These are phyloP conservation scores for Azemiops feae DNA, from an alignment of 2,113 vertebrate species.

Conservation along the genomic window DNA sequence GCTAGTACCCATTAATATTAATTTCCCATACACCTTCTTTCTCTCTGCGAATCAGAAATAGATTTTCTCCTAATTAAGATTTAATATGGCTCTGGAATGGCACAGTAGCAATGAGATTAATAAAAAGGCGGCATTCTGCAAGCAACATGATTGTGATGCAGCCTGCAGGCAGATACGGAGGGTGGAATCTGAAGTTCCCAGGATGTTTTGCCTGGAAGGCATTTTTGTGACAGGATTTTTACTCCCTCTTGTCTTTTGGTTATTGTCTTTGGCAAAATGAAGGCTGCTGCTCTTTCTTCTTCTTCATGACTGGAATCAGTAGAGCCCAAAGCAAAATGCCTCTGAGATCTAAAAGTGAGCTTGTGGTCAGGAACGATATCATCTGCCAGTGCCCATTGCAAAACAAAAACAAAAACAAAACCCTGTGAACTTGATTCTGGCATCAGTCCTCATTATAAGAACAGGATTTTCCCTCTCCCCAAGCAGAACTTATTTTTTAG, in stretches of 20 bases:
- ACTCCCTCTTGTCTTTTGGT: not conserved
- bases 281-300: not conserved
- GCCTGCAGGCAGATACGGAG: not conserved
- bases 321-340: not conserved
- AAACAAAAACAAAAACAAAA: not conserved
- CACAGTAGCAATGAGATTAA: rapidly evolving
- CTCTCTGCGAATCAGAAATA: not conserved
- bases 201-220: conserved; percentile 10
- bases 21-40: not conserved
- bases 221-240: conserved; percentile 13
- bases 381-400: not conserved
- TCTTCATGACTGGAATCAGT: not conserved
- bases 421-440: not conserved
- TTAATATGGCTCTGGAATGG: not conserved
- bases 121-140: not conserved
- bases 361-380: not conserved
- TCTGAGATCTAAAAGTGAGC: not conserved
- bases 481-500: not conserved
- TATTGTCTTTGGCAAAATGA: conserved; percentile 13
- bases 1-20: not conserved
- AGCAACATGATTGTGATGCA: not conserved
- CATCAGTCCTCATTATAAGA: not conserved
- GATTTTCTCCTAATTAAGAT: conserved; percentile 8
- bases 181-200: not conserved
- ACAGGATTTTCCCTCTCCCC: not conserved